Base-by-base conservation (phyloP, 2,888 invertebrate genomes). In the Athalia cordata region DNA sequence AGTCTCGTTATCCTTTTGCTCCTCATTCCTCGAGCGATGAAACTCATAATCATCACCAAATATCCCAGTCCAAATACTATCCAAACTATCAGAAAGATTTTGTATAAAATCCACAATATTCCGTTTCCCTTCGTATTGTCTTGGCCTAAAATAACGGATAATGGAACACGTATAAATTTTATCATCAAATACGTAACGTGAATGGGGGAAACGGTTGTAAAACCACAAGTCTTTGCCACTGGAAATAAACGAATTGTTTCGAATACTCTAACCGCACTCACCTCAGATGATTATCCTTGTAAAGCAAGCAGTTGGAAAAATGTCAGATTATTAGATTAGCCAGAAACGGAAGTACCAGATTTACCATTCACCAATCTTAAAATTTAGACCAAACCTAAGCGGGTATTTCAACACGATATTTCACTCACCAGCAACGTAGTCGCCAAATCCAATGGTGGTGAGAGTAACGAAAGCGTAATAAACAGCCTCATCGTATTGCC, bases 401-500 rank as follows among this genome's bases (percentile, higher is more conserved):
- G 29, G n/a, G 13, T 15, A 66, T 7, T 66, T 47, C 7, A n/a
- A 11, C 29, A 5, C n/a, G 5, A 65, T 49, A 29, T 6, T 76
- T 43, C 52, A 43, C 84, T 85, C 91, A 96, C 96, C 96, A 89
- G 97, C 97, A 50, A 98, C 97, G 86, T 94, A 94, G 89, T 98
- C 98, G n/a, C 98, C 98, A 89, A 97, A 98, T 59, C 97, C 97
- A 82, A 98, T 97, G 4, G 97, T 97, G 3, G 96, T 95, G 9
- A 96, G 92, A 0, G 96, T 96, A 11, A 97, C 96, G 87, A 96
- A 97, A 29, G 96, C 95, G 87, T 96, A 98, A 89, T 97, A 98
- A 62, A 97, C 93, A 0, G 97, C 93, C 62, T 96, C 94, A 7
- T 96, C 93, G 87, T 95, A 98, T 7, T 93, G 93, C 98, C 98